A percentile compares a stretch with the other conserved stretches of the same genome.
These are phyloP conservation scores for Dryococelus australis DNA, from an alignment of 2,888 invertebrate genomes.

Conservation along the genomic window DNA sequence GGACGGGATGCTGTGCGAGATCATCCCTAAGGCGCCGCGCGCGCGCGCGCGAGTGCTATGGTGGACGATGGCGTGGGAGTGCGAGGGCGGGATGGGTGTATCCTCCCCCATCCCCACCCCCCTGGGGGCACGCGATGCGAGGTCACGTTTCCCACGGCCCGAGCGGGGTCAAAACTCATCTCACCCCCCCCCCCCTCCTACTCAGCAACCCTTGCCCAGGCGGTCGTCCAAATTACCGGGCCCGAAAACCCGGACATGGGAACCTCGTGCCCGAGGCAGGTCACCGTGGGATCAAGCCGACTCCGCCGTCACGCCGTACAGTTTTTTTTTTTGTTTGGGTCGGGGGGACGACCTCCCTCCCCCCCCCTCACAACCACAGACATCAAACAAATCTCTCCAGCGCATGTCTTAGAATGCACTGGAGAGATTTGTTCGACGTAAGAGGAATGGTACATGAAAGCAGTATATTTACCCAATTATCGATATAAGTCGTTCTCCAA, in stretches of 20 bases:
- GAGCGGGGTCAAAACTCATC: neutral
- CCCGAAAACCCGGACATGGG: no score
- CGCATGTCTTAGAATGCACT: no score
- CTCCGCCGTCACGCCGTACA: neutral
- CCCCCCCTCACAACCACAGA: neutral
- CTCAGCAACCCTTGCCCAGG: neutral
- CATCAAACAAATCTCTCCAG: no score
- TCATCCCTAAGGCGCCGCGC: neutral
- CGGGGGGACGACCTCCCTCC: neutral
- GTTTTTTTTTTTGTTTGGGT: no score
- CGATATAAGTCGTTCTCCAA: no score
- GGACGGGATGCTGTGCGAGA: neutral
- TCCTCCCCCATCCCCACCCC: neutral
- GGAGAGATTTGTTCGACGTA: no score
- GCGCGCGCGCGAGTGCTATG: neutral
- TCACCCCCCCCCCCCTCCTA: neutral
- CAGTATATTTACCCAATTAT: no score
- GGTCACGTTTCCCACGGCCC: constrained; percentile 10
- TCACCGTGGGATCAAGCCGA: neutral
- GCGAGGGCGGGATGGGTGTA: no score
- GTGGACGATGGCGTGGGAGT: neutral
- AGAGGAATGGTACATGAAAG: no score
- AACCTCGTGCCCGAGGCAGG: neutral
- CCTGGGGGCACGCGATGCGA: neutral
- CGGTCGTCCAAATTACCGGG: neutral